Base-by-base conservation (phyloP, 2,888 invertebrate genomes). In the Loripinus fragilis region DNA sequence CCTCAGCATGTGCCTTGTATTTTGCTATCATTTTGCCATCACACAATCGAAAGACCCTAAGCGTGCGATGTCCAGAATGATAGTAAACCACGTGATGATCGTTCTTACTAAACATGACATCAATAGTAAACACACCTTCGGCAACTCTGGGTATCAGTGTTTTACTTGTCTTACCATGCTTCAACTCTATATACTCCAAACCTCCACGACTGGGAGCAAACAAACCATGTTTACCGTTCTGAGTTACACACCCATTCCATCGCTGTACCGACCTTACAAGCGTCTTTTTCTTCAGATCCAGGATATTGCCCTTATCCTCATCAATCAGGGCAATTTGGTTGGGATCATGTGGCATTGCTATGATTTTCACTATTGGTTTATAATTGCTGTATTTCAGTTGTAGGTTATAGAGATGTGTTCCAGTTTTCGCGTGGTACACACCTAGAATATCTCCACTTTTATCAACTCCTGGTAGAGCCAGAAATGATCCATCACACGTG, bases 81-180 rank as follows among this genome's bases (percentile, higher is more conserved):
- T 99, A 99, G 92, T 99, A 99, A 69, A 99, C 95, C 1, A 99
- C 99, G 90, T 99, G 98, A 90, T 97, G 96, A 88, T 99, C 98
- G 1, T 96, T 97, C 84, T 97, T 96, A 77, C 98, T 98, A 93
- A 99, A 99, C 95, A 97, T 96, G 5, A 90, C 89, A 85, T 98
- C 97, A 28, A 99, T 98, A 1, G 97, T 98, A 93, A 99, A 99
- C 0, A 99, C 99, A 0, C 99, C 99, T 93, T 99, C 99, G 0
- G 99, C 98, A 0, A 99, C 93, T 75, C 93, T 91, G 1, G 97
- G 97, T 84, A 99, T 98, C 85, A 98, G 96, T 0, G 97, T 98
- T 93, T 97, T 96, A 0, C 97, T 96, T 0, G 97, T 96, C 67
- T 96, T 95, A 0, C 99, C 98, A 89, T 97, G 96, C 91, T 97